Conservation (phyloP, 2,797 vertebrate genomes). For the Scarus forsteni region DNA sequence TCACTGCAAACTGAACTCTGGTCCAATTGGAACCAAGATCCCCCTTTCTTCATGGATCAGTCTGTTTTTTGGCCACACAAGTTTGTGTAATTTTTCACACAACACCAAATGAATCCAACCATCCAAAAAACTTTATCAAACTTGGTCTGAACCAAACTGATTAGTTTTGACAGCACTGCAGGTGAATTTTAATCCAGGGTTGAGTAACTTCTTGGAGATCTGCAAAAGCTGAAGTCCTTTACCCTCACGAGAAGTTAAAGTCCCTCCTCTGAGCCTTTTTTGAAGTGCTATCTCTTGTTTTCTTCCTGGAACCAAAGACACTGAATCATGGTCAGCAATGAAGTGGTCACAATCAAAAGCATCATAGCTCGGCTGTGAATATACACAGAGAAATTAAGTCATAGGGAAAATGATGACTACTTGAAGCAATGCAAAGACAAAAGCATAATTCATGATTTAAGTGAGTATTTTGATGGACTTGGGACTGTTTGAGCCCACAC, state of each 20-base stretch:
- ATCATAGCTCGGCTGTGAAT: slow-evolving; percentile 12
- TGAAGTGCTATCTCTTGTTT: slow-evolving; percentile 22
- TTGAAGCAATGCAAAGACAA: background rate
- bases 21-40: no score
- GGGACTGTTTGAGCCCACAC: background rate
- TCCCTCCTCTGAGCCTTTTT: slow-evolving; percentile 19
- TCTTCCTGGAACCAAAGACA: slow-evolving; percentile 42
- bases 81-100: no score
- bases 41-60: no score
- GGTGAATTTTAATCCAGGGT: slow-evolving; percentile 2
- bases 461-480: background rate
- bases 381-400: background rate
- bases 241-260: slow-evolving; percentile 44
- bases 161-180: no score
- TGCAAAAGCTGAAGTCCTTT: slow-evolving; percentile 46
- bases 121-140: no score
- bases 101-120: no score
- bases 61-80: no score
- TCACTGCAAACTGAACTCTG: no score
- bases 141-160: no score
- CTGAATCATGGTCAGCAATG: slow-evolving; percentile 46
- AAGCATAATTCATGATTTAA: background rate
- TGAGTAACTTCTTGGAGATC: slow-evolving; percentile 33
- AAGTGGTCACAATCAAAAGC: slow-evolving; percentile 51
- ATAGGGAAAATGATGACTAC: background rate